These are phyloP conservation scores for Tetragonula clypearis DNA, from an alignment of 1,140 invertebrate genomes.

Conservation along the genomic window DNA sequence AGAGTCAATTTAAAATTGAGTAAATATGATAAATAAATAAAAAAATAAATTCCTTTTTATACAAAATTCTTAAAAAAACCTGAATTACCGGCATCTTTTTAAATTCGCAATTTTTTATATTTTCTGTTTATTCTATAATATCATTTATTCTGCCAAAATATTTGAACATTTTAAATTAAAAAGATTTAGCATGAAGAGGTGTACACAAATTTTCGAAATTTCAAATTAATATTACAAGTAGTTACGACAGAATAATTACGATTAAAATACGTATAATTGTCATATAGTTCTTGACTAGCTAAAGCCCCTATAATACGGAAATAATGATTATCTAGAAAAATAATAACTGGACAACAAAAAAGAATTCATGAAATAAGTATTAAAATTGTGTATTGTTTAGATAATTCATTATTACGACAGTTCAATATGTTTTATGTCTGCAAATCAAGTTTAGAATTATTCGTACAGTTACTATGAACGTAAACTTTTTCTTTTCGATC, in stretches of 20 bases:
- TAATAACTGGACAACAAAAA: no score
- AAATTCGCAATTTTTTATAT: not conserved
- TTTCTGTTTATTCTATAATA: not conserved
- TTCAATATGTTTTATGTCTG: no score
- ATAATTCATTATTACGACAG: no score
- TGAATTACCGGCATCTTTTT: not conserved
- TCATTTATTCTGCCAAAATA: not conserved
- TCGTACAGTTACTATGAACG: no score
- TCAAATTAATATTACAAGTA: not conserved
- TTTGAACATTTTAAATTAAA: not conserved
- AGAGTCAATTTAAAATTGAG: not conserved
- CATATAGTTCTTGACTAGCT: no score
- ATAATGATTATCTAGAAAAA: no score
- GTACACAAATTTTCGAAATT: not conserved
- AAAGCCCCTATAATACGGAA: not conserved
- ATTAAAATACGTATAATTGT: no score
- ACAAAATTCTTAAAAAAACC: not conserved
- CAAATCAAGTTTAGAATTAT: no score
- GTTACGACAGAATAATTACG: no score
- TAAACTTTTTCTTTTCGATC: no score
- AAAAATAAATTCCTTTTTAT: not conserved
- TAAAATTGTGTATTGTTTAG: no score
- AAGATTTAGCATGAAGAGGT: not conserved
- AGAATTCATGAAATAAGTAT: not conserved
- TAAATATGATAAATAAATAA: not conserved